phyloP scores from a whole-genome alignment of 2,888 invertebrate genomes.

The Agrochola lychnidis region DNA sequence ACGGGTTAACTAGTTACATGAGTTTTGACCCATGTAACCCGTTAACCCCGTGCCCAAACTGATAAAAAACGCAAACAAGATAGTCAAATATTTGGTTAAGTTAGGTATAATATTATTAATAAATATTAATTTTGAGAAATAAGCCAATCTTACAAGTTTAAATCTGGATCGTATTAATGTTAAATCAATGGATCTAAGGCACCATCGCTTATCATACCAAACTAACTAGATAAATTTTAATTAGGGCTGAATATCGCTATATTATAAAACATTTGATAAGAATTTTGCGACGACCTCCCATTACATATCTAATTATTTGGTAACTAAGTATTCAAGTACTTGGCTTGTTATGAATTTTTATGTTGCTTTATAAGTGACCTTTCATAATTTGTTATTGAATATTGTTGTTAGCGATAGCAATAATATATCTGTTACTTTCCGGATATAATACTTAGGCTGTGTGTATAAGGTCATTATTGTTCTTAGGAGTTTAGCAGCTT shows the following conservation, averaged over 20 bases:
- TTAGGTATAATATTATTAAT: not conserved
- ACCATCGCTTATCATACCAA: not conserved
- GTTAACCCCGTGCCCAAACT: slow-evolving; percentile 24
- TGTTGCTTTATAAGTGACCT: slow-evolving; percentile 62
- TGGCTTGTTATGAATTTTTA: slow-evolving; percentile 40
- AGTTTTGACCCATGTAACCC: slow-evolving; percentile 34
- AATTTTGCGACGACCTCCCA: slow-evolving; percentile 14
- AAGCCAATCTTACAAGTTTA: not conserved
- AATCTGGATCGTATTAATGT: not conserved
- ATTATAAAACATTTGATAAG: slow-evolving; percentile 24
- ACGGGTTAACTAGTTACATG: slow-evolving; percentile 47
- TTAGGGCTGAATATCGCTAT: not conserved
- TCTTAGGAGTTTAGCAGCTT: slow-evolving; percentile 18
- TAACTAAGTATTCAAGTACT: slow-evolving; percentile 23
- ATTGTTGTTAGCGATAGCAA: slow-evolving; percentile 62
- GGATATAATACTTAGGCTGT: slow-evolving; percentile 74
- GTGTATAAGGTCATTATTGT: slow-evolving; percentile 38
- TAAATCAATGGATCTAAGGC: not conserved
- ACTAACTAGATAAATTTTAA: slow-evolving; percentile 2
- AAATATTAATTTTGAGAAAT: slow-evolving; percentile 10
- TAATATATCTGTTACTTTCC: slow-evolving; percentile 80
- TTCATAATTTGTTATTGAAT: slow-evolving; percentile 66
- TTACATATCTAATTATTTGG: slow-evolving; percentile 26
- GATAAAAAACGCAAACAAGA: slow-evolving; percentile 46
- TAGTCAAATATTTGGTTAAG: slow-evolving; percentile 12